phyloP scores from a whole-genome alignment of 2,888 invertebrate genomes.

The Cephus rjabovi region DNA sequence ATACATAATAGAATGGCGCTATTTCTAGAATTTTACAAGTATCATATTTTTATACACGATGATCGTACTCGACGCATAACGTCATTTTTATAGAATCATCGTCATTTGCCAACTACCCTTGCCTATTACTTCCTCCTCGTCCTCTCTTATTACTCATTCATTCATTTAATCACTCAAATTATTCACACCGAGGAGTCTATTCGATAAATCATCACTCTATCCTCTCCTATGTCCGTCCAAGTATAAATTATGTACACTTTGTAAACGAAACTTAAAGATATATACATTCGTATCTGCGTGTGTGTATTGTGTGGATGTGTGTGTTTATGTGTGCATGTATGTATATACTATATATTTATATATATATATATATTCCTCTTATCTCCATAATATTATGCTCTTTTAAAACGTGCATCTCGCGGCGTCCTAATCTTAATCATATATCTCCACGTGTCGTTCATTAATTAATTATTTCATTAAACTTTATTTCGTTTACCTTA shows the following conservation, averaged over 20 bases:
- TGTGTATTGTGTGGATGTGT: conserved; percentile 12
- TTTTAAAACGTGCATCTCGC: conserved; percentile 33
- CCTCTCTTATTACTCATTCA: background rate
- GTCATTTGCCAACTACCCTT: background rate
- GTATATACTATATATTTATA: conserved; percentile 22
- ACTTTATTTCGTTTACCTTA: conserved; percentile 54
- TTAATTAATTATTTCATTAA: conserved; percentile 46
- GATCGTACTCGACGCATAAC: conserved; percentile 25
- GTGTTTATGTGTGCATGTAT: background rate
- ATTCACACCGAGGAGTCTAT: background rate
- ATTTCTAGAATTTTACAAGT: conserved; percentile 63
- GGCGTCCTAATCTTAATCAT: conserved; percentile 24
- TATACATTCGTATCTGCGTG: conserved; percentile 28
- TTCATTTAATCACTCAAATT: background rate
- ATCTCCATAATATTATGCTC: conserved; percentile 43
- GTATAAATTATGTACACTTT: conserved; percentile 59
- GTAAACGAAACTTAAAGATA: conserved; percentile 40
- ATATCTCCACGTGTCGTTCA: conserved; percentile 31
- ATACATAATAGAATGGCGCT: conserved; percentile 62
- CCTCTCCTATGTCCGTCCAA: conserved; percentile 29
- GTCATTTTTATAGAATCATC: background rate
- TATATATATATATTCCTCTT: conserved; percentile 36
- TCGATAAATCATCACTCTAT: background rate
- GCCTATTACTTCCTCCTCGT: background rate
- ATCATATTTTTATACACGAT: conserved; percentile 52